Percentiles rank a stretch among this genome's conserved stretches.
Evolutionary conservation across 1,140 invertebrate species (phyloP).

Genomic region (Drosophila sucinea): DNA sequence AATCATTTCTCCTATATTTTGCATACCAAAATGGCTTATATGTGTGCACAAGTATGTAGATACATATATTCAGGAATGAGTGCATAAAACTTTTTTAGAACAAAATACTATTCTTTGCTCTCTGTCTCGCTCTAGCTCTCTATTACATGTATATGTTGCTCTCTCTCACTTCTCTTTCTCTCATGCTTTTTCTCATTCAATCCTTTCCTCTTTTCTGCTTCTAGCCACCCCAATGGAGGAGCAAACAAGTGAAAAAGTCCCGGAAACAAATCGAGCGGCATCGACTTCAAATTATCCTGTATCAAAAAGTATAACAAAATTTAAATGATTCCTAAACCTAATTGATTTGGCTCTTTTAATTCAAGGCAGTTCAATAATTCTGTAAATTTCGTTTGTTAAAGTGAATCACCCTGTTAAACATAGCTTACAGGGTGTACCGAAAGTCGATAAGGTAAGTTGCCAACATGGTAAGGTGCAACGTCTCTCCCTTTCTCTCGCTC

Average conservation of each 20-base stretch:
- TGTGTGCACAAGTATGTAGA: conserved; percentile 36
- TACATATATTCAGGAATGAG: conserved; percentile 19
- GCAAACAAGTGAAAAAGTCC: conserved; percentile 30
- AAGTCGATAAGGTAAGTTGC: conserved; percentile 48
- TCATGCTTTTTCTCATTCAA: background rate
- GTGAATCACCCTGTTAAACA: no score
- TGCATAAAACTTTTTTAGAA: conserved; percentile 48
- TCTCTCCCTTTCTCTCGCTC: conserved; percentile 27
- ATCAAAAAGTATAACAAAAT: background rate
- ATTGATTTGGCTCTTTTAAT: no score
- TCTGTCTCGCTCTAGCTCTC: background rate
- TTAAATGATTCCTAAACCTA: no score
- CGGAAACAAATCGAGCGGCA: conserved; percentile 1
- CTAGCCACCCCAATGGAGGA: conserved; percentile 5
- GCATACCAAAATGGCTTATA: conserved; percentile 69
- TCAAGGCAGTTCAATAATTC: no score
- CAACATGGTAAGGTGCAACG: conserved; percentile 30
- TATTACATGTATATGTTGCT: no score
- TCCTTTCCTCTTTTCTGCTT: conserved; percentile 2
- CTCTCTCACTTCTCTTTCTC: background rate
- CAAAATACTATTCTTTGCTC: conserved; percentile 33
- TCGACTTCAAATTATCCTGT: background rate
- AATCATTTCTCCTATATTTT: conserved; percentile 68
- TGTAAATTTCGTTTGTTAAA: no score
- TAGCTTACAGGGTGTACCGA: conserved; percentile 21